Evolutionary conservation across 2,888 invertebrate species (phyloP).

Genomic region (Pyrrhia umbra): DNA sequence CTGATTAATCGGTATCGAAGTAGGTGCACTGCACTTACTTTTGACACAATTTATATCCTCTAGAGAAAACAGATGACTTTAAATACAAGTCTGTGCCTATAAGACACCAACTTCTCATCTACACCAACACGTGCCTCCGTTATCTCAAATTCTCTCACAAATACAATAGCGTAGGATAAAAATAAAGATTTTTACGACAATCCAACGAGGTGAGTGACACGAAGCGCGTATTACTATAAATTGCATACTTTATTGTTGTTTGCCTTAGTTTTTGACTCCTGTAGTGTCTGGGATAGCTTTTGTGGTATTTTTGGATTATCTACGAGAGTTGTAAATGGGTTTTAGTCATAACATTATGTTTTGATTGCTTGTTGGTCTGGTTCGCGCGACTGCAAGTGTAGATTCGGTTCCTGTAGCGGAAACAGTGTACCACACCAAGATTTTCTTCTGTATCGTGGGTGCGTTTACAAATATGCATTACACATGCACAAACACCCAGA

Average conservation of each 20-base stretch:
- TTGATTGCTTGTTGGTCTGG: slow-evolving; percentile 5
- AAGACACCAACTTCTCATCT: not conserved
- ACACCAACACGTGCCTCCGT: slow-evolving; percentile 12
- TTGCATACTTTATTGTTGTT: slow-evolving; percentile 59
- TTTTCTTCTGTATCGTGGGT: too few species aligned
- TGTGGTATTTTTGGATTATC: slow-evolving; percentile 57
- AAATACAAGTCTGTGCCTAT: too few species aligned
- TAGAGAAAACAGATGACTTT: too few species aligned
- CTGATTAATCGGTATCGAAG: too few species aligned
- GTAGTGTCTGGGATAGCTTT: slow-evolving; percentile 29
- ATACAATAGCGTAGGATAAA: slow-evolving; percentile 54
- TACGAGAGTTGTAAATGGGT: slow-evolving; percentile 39
- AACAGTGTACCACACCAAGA: too few species aligned
- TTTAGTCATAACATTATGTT: slow-evolving; percentile 32
- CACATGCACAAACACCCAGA: too few species aligned
- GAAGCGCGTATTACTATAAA: slow-evolving; percentile 39
- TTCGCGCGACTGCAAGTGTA: not conserved
- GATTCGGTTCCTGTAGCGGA: too few species aligned
- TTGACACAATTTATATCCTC: too few species aligned
- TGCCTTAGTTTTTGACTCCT: slow-evolving; percentile 56
- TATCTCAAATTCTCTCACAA: slow-evolving; percentile 35
- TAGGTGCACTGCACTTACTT: too few species aligned
- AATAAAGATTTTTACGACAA: slow-evolving; percentile 60
- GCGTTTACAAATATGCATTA: too few species aligned
- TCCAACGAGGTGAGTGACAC: slow-evolving; percentile 59